Evolutionary conservation across 2,113 vertebrate genomes (phyloP).

Genomic region (Epinephelus lanceolatus): DNA sequence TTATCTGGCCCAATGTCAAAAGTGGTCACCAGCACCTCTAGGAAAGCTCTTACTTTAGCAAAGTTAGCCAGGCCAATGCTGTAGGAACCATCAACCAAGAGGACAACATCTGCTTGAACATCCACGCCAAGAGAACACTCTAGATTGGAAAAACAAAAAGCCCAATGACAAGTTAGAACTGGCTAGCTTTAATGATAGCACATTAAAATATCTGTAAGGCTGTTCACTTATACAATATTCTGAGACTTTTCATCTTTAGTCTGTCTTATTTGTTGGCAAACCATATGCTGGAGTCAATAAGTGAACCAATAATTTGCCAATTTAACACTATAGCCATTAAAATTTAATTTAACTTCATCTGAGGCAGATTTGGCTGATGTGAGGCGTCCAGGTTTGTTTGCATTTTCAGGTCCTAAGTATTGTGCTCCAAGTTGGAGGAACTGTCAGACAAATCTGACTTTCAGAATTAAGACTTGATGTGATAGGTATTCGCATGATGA

Average conservation of each 20-base stretch:
- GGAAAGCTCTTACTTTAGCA: slow-evolving; percentile 95
- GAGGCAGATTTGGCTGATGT: no score
- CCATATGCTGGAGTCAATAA: neutral
- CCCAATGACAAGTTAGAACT: neutral
- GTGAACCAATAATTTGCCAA: neutral
- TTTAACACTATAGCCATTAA: neutral
- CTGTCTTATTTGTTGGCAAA: neutral
- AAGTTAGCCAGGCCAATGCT: slow-evolving; percentile 98
- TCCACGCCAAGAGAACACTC: slow-evolving; percentile 96
- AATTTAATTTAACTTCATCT: no score
- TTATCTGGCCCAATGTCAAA: slow-evolving; percentile 94
- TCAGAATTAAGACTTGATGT: no score
- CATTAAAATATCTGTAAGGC: neutral
- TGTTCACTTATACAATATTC: neutral
- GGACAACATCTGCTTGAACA: slow-evolving; percentile 96
- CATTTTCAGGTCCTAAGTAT: no score
- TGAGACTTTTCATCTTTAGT: neutral
- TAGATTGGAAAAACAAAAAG: slow-evolving; percentile 69
- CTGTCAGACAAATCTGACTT: no score
- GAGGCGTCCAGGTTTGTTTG: no score
- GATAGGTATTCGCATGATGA: no score
- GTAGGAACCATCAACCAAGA: slow-evolving; percentile 98
- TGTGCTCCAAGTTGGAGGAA: no score
- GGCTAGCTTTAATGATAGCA: neutral
- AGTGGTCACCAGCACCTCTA: slow-evolving; percentile 94